Base-by-base conservation (phyloP, 2,113 vertebrate genomes). In the Oreochromis spilurus region DNA sequence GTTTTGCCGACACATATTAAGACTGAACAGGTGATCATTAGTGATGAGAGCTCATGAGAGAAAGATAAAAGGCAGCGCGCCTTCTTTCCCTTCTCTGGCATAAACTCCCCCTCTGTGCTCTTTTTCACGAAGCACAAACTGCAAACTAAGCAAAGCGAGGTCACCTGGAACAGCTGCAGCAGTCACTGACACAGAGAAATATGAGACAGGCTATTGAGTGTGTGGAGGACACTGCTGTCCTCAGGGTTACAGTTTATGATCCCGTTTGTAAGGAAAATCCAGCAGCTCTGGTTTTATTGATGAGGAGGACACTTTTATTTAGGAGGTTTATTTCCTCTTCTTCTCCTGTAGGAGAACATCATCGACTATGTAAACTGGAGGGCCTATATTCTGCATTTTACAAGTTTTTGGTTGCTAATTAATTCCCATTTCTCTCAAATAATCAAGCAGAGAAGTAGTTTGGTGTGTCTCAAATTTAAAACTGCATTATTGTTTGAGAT, bases 101-200 rank as follows among this genome's bases (percentile, higher is more conserved):
- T 81, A 31, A 48, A 21, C 60, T 85, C 4, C 70, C 13, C 65
- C 0, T 77, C 17, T 52, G 48, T 78, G 43, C 19, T n/a, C 19
- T 62, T 36, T 36, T 36, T 38, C 7, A 13, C 81, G 57, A 48
- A 13, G 45, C 29, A 40, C 12, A 24, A 67, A 48, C 13, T 48
- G 70, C 55, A 58, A 77, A 80, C 55, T 85, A 88, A 81, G 80
- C 79, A 80, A 36, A 34, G 31, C 57, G 40, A 91, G 88, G 89
- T 91, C 88, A 88, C 16, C 38, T 11, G 7, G n/a, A 48, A 31
- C 54, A 45, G 31, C 70, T 38, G 62, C 34, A 67, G 60, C 75
- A 81, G 81, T 86, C 72, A 90, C 88, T 91, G 91, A 88, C 84
- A 36, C 65, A 55, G 77, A 70, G 92, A 92, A 91, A 93, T 53